Conservation (phyloP, 1,140 invertebrate species). For the Telenomus remus region DNA sequence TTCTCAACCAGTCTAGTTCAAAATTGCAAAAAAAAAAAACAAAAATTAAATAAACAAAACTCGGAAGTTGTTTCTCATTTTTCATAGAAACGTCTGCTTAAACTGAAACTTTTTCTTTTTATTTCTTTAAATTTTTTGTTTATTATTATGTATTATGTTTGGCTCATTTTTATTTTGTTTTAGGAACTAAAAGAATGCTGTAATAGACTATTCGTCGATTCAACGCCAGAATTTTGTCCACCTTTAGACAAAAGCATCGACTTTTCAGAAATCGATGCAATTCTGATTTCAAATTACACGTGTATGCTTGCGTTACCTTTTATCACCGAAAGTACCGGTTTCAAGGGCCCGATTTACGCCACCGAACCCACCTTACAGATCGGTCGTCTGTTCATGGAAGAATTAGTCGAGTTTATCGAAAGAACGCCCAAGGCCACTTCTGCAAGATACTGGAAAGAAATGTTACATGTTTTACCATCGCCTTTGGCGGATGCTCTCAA, state of each 20-base stretch:
- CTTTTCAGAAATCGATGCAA: conserved; percentile 95
- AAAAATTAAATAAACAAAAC: too few species aligned
- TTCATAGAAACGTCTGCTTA: too few species aligned
- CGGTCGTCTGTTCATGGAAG: conserved; percentile 94
- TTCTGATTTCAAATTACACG: conserved; percentile 97
- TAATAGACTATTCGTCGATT: conserved; percentile 93
- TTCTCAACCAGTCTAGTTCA: too few species aligned
- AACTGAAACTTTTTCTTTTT: too few species aligned
- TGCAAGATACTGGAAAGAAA: conserved; percentile 88
- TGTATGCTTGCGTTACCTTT: conserved; percentile 97
- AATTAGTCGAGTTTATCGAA: conserved; percentile 94
- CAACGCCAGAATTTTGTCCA: conserved; percentile 84
- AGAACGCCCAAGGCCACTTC: conserved; percentile 85
- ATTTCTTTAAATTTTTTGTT: too few species aligned
- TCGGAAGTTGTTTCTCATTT: too few species aligned
- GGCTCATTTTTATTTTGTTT: too few species aligned
- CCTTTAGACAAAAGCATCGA: conserved; percentile 91
- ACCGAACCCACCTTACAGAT: conserved; percentile 98
- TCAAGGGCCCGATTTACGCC: conserved; percentile 95
- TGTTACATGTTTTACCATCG: conserved; percentile 87
- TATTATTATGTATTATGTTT: background rate
- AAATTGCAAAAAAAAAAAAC: too few species aligned
- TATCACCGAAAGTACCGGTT: conserved; percentile 95
- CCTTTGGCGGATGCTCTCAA: conserved; percentile 86
- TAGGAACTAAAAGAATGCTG: conserved; percentile 94